These are phyloP conservation scores for Coregonus sp. DNA, from an alignment of 2,797 vertebrate species.

Conservation along the genomic window DNA sequence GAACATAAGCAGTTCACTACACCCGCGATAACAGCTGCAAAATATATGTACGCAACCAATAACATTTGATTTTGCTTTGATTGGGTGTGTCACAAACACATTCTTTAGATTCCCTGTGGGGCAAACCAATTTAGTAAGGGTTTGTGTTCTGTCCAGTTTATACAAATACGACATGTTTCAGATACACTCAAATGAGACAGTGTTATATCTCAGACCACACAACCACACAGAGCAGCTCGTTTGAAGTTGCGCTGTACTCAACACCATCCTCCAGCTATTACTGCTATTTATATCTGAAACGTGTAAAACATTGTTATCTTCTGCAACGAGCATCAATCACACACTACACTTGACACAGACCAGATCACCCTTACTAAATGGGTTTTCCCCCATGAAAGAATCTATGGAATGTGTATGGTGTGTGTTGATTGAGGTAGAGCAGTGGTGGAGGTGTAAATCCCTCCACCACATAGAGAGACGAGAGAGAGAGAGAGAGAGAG, in stretches of 20 bases:
- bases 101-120: slow-evolving; percentile 51
- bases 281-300: not conserved
- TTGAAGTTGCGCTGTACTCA: not conserved
- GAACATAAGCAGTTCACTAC: too few relatives aligned
- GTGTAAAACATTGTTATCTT: not conserved
- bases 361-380: not conserved
- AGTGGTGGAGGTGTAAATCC: not conserved
- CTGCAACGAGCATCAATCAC: not conserved
- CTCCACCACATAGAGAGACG: too few relatives aligned
- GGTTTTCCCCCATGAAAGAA: not conserved
- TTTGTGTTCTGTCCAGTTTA: not conserved
- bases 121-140: not conserved
- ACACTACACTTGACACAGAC: not conserved
- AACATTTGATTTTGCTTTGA: too few relatives aligned
- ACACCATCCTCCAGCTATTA: not conserved
- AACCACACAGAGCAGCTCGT: not conserved
- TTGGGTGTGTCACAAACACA: not conserved
- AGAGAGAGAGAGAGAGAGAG: too few relatives aligned
- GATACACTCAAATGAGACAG: not conserved
- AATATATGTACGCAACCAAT: too few relatives aligned
- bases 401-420: not conserved
- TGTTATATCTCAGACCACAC: not conserved
- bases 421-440: not conserved
- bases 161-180: not conserved
- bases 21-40: too few relatives aligned